Base-by-base conservation (phyloP, 2,888 invertebrate genomes). In the Drosophila testacea region DNA sequence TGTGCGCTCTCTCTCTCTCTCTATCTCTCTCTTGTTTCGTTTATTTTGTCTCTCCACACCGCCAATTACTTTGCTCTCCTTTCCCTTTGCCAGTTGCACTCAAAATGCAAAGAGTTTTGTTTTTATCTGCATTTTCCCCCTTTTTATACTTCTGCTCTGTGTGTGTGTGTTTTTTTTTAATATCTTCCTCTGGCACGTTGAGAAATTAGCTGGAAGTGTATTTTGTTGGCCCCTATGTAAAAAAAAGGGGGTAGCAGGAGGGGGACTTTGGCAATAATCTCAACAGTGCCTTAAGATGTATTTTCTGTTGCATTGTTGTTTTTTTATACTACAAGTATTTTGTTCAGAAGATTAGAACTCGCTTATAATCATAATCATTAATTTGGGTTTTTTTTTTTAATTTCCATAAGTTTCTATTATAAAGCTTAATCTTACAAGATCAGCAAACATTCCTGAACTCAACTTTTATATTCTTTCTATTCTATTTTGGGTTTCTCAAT, bases 41-140 rank as follows among this genome's bases (percentile, higher is more conserved):
- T 39, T 27, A 4, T 38, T 55, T 16, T 32, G 13, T 9, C 54
- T 54, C 69, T 68, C 48, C 44, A 34, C 46, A 54, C 59, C 46
- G 34, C 13, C 41, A 70, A 73, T 76, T 39, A 30, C 13, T 6
- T 55, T 27, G 42, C 41, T 30, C 60, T 60, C 74, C 42, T 78
- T 66, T 70, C 64, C 70, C 79, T 77, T 81, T 79, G 81, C 81
- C 81, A 79, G 69, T 79, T 74, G 52, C 79, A 78, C 79, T 81
- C 79, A 75, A 71, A 81, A 67, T 63, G 42, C 57, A 56, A 44
- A 73, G 62, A 69, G 62, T 68, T 77, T 59, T 60, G 57, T 57
- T 57, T 67, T 65, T 68, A 51, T 66, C 22, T 64, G 22, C 59
- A 42, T 57, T 47, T 66, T 72, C 42, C 54, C 51, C 56, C 59